These are phyloP conservation scores for Pimpla rufipes DNA, from an alignment of 2,888 invertebrate genomes.

Conservation along the genomic window DNA sequence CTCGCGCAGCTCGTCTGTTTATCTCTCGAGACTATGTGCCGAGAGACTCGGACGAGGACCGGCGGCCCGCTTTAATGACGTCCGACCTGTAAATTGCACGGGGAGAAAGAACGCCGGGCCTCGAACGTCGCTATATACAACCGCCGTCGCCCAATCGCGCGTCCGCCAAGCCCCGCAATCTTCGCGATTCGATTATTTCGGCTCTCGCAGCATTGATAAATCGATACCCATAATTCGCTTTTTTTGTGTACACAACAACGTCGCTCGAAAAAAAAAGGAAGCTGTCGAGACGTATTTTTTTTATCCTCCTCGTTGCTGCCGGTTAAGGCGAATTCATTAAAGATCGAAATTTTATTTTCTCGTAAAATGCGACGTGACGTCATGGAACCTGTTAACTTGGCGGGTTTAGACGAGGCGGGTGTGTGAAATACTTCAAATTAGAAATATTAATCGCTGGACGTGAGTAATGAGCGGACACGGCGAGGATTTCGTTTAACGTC, in stretches of 20 bases:
- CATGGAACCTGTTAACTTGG: background rate
- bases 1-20: constrained; percentile 63
- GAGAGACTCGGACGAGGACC: constrained; percentile 47
- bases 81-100: constrained; percentile 69
- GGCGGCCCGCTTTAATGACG: constrained; percentile 66
- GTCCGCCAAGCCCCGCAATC: constrained; percentile 16
- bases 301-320: background rate
- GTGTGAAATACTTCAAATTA: too few relatives aligned
- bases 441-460: too few relatives aligned
- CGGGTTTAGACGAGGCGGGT: too few relatives aligned
- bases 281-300: background rate
- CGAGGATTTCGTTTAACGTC: too few relatives aligned
- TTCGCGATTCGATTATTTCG: constrained; percentile 49
- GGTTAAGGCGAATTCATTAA: background rate
- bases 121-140: constrained; percentile 9
- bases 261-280: background rate
- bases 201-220: constrained; percentile 37
- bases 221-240: constrained; percentile 17
- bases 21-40: constrained; percentile 61
- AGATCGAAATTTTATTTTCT: background rate
- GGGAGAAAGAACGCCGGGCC: constrained; percentile 44
- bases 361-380: background rate
- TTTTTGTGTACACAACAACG: background rate
- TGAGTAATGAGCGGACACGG: too few relatives aligned
- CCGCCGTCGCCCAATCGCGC: constrained; percentile 38